phyloP scores from a whole-genome alignment of 2,797 vertebrate genomes.

The Delichon dasypus region DNA sequence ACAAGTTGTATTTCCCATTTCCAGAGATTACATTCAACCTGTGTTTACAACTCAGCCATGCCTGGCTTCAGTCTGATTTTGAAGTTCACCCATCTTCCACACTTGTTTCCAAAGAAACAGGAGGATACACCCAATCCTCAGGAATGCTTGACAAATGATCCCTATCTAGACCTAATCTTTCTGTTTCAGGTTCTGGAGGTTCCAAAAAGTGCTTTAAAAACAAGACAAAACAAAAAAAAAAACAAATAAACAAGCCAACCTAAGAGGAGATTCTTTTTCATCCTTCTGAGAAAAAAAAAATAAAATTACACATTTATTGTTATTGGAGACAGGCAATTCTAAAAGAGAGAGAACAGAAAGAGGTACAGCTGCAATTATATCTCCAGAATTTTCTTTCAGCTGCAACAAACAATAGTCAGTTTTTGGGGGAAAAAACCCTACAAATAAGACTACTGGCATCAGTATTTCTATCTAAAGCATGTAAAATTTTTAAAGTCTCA shows the following conservation, averaged over 20 bases:
- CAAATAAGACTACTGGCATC: neutral
- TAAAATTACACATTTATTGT: neutral
- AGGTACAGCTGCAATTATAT: neutral
- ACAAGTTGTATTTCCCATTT: neutral
- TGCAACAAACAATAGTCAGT: neutral
- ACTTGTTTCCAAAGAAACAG: neutral
- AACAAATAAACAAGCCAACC: fast-evolving
- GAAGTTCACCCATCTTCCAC: neutral
- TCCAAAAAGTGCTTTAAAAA: neutral
- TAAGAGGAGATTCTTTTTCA: neutral
- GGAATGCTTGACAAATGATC: neutral
- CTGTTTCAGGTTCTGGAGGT: neutral
- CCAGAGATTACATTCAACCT: neutral
- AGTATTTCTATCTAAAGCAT: neutral
- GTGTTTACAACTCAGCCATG: neutral
- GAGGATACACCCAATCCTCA: neutral
- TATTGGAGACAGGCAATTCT: neutral
- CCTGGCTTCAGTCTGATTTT: neutral
- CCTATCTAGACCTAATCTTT: neutral
- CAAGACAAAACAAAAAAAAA: no score
- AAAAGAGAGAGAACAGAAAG: neutral
- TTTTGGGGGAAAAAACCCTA: neutral
- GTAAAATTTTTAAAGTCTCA: neutral
- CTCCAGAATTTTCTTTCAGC: neutral
- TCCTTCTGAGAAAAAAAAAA: neutral